Percentiles rank a stretch among this genome's conserved stretches.
Conservation (phyloP, 2,113 vertebrate genomes). For the Patagioenas fasciata region DNA sequence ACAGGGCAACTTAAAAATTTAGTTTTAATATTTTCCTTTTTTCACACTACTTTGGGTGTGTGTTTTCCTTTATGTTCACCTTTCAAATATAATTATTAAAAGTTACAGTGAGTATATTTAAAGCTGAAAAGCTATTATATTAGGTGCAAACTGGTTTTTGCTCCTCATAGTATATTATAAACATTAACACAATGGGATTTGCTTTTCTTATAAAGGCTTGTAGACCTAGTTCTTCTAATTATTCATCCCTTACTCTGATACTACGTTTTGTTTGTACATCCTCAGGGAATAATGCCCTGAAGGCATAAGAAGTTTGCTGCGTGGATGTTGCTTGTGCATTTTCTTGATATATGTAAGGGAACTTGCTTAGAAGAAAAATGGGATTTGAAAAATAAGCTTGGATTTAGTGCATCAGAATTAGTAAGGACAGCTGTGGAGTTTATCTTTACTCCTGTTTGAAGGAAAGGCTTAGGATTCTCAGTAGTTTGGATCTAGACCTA, state of each 20-base stretch:
- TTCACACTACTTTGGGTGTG: not conserved
- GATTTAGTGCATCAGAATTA: not conserved
- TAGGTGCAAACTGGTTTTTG: not conserved
- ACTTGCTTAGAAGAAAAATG: not conserved
- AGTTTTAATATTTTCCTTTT: not conserved
- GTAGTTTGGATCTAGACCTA: not conserved
- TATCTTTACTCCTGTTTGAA: not conserved
- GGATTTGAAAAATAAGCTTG: not conserved
- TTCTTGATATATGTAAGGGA: not conserved
- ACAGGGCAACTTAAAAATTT: conserved; percentile 36
- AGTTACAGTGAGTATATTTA: not conserved
- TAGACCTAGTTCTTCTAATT: not conserved
- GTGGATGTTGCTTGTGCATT: not conserved
- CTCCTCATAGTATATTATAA: not conserved
- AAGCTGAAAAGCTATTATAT: not conserved
- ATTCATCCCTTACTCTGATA: not conserved
- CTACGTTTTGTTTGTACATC: not conserved
- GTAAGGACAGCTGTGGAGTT: not conserved
- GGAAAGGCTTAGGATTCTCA: not conserved
- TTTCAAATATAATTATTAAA: conserved; percentile 21
- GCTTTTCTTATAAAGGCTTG: not conserved
- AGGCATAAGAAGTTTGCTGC: not conserved
- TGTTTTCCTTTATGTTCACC: not conserved
- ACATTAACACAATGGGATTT: not conserved
- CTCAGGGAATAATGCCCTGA: not conserved